A percentile compares a stretch with the other conserved stretches of the same genome.
Evolutionary conservation across 2,797 vertebrate species (phyloP).

Genomic region (Artibeus lituratus): DNA sequence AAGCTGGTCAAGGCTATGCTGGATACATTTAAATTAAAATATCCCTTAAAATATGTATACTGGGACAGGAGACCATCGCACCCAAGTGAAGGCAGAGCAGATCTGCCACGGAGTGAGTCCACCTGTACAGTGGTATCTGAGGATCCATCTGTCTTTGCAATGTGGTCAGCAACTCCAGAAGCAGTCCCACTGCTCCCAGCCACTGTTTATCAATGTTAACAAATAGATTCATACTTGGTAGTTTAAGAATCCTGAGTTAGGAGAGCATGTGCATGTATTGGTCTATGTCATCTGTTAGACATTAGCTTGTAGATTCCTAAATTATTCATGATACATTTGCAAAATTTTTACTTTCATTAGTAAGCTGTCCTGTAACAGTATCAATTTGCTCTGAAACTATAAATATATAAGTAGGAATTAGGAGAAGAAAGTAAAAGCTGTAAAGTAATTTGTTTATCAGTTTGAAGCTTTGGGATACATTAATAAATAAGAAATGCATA

Average conservation of each 20-base stretch:
- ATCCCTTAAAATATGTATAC: background rate
- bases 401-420: background rate
- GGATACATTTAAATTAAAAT: background rate
- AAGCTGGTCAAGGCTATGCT: background rate
- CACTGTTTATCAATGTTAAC: background rate
- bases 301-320: background rate
- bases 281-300: background rate
- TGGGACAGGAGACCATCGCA: background rate
- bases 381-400: constrained; percentile 4
- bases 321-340: background rate
- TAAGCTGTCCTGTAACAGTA: background rate
- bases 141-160: background rate
- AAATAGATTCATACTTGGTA: background rate
- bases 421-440: background rate
- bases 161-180: background rate
- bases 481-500: background rate
- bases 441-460: background rate
- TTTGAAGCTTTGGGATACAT: background rate
- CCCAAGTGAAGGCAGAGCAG: background rate
- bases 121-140: background rate
- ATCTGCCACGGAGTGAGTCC: background rate
- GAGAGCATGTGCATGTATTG: background rate
- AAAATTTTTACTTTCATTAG: background rate
- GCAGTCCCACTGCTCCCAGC: background rate
- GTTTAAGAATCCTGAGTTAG: background rate